Evolutionary conservation across 1,140 invertebrate species (phyloP), one percentile per base, ranked within the genome.

Genomic region (Phymastichus coffea): DNA sequence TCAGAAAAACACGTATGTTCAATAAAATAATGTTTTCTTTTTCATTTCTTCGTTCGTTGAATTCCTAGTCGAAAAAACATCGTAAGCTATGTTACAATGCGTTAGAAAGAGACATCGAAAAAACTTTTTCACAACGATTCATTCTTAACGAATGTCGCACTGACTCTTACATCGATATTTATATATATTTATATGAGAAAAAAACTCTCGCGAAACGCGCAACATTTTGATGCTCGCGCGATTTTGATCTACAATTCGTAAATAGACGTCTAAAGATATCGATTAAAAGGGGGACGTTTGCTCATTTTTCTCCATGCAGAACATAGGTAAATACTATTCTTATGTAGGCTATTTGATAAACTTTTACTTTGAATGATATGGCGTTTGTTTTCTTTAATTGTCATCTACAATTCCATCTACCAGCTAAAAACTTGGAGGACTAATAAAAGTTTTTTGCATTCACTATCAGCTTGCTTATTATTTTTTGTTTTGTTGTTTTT

Each of bases 41-140:
- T n/a, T n/a, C n/a, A n/a, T n/a, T n/a, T n/a, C n/a, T n/a, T n/a
- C n/a, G n/a, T n/a, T n/a, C n/a, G n/a, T n/a, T n/a, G n/a, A n/a
- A n/a, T n/a, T n/a, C n/a, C n/a, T n/a, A n/a, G n/a, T n/a, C n/a
- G 19, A 28, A n/a, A 25, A 57, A 47, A 20, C 15, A 14, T 38
- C 33, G 22, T 52, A 37, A 52, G 70, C 69, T 73, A 73, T 70
- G 66, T 71, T 74, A 75, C 70, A 74, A 69, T 72, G 69, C 70
- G 53, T 57, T 67, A 65, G 65, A 70, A 63, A 70, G 56, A 51
- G 47, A 58, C 37, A 43, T 44, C 59, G 57, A 40, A 58, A 60
- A 72, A 65, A n/a, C n/a, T n/a, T n/a, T n/a, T n/a, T n/a, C n/a
- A n/a, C n/a, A n/a, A n/a, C n/a, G n/a, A n/a, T n/a, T n/a, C n/a